Evolutionary conservation across 2,113 vertebrate species (phyloP).

Genomic region (Hydropotes inermis): DNA sequence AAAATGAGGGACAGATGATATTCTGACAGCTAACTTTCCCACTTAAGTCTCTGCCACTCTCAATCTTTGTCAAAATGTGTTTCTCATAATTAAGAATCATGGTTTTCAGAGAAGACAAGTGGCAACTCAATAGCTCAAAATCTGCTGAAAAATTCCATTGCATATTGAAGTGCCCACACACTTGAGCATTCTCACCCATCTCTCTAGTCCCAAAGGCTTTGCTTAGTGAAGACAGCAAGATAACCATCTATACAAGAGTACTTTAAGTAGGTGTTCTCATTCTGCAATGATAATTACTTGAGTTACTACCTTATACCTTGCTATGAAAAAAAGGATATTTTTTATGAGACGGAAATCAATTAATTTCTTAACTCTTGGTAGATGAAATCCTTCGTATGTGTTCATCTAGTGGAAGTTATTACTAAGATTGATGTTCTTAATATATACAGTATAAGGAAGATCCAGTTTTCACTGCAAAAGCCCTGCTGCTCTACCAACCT

Average conservation of each 20-base stretch:
- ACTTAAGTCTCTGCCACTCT: neutral
- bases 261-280: neutral
- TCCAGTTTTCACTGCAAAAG: neutral
- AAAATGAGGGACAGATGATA: conserved; percentile 30
- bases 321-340: neutral
- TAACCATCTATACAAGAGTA: neutral
- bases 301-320: neutral
- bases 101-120: conserved; percentile 25
- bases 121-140: neutral
- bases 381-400: neutral
- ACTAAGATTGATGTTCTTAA: neutral
- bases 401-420: neutral
- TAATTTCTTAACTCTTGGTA: neutral
- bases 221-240: neutral
- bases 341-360: conserved; percentile 15
- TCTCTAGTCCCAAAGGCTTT: neutral
- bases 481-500: neutral
- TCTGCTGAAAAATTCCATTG: neutral
- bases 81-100: conserved; percentile 57
- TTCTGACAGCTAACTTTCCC: conserved; percentile 29
- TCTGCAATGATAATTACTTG: neutral
- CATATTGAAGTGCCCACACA: neutral
- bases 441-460: neutral
- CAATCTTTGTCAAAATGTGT: conserved; percentile 52
- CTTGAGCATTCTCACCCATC: neutral